phyloP scores from a whole-genome alignment of 2,888 invertebrate genomes.

The Drosophila antonietae region DNA sequence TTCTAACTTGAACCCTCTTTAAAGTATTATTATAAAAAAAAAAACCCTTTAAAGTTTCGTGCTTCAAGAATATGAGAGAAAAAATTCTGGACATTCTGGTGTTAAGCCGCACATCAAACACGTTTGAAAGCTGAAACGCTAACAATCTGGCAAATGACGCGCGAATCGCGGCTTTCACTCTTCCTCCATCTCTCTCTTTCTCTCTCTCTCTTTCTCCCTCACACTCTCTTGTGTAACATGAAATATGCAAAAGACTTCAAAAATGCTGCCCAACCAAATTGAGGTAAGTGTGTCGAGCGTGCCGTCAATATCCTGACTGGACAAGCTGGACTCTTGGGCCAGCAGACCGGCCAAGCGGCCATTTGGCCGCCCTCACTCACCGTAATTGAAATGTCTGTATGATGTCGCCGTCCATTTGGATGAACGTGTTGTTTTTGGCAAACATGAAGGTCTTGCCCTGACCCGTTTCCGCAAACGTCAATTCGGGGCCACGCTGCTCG shows the following conservation, averaged over 20 bases:
- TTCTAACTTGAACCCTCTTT: background rate
- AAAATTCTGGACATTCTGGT: constrained; percentile 12
- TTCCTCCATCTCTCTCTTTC: background rate
- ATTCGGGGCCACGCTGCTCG: constrained; percentile 90
- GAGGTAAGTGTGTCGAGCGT: constrained; percentile 58
- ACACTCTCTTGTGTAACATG: constrained; percentile 21
- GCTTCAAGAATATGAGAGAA: background rate
- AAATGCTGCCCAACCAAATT: constrained; percentile 54
- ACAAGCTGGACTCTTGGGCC: constrained; percentile 6
- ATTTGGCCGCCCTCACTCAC: constrained; percentile 86
- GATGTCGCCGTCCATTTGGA: constrained; percentile 95
- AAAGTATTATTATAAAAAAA: background rate
- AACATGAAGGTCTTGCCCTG: constrained; percentile 95
- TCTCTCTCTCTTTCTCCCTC: background rate
- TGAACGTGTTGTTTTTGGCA: constrained; percentile 95
- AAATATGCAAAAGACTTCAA: constrained; percentile 65
- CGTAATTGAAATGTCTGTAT: constrained; percentile 95
- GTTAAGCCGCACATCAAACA: constrained; percentile 31
- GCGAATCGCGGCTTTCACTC: constrained; percentile 17
- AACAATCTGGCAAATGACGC: constrained; percentile 70
- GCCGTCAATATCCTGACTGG: constrained; percentile 20
- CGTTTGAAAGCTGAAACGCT: constrained; percentile 38
- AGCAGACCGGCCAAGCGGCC: background rate
- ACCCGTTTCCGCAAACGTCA: constrained; percentile 94
- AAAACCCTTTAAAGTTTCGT: background rate